Percentiles rank a stretch among this genome's conserved stretches.
phyloP scores from a whole-genome alignment of 2,888 invertebrate species.

The Acleris cristana region DNA sequence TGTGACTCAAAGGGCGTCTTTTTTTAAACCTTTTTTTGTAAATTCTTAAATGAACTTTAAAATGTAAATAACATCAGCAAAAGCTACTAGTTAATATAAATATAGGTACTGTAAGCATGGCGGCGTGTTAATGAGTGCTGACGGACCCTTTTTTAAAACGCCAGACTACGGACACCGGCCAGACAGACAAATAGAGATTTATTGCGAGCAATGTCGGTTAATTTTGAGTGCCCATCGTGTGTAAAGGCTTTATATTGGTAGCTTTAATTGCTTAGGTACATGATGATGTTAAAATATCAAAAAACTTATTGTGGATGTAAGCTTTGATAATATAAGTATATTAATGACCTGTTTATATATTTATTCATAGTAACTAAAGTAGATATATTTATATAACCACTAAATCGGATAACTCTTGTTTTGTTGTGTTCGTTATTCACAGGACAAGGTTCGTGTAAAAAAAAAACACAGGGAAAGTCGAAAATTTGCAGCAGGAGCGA shows the following conservation, averaged over 20 bases:
- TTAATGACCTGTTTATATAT: too few species aligned
- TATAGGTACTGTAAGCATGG: constrained; percentile 19
- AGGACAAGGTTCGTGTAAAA: too few species aligned
- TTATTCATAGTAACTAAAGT: too few species aligned
- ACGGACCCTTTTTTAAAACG: constrained; percentile 48
- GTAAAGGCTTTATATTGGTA: not conserved
- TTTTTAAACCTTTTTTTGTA: too few species aligned
- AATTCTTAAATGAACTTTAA: not conserved
- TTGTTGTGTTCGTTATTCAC: too few species aligned
- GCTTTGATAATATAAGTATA: too few species aligned
- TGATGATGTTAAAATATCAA: not conserved
- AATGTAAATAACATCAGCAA: not conserved
- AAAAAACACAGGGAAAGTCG: too few species aligned
- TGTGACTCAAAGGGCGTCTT: too few species aligned
- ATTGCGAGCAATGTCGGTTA: constrained; percentile 63
- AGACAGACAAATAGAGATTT: constrained; percentile 60
- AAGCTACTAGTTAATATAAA: not conserved
- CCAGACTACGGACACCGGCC: constrained; percentile 38
- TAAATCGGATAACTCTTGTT: too few species aligned
- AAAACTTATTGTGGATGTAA: too few species aligned
- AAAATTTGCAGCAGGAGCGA: too few species aligned
- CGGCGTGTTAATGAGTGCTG: constrained; percentile 41
- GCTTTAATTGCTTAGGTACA: not conserved
- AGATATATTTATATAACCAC: too few species aligned
- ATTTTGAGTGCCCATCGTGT: constrained; percentile 47